Conservation (phyloP, 2,113 vertebrate genomes). For the Leuciscus idus region DNA sequence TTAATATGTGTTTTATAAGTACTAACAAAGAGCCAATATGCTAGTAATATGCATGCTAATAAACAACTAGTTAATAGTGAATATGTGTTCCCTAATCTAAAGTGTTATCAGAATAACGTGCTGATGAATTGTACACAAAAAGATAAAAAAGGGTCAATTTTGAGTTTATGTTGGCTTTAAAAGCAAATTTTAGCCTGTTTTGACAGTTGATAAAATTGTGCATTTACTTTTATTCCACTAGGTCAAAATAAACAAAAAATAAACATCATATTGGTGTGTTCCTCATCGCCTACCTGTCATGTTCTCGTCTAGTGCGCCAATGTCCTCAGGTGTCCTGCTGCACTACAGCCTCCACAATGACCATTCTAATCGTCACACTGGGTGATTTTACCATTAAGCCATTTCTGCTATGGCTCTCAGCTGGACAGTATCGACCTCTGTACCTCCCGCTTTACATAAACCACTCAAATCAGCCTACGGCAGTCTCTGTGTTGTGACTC, state of each 20-base stretch:
- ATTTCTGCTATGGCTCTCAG: background rate
- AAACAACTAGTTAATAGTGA: no score
- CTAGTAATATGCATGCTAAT: no score
- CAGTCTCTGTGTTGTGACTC: conserved; percentile 35
- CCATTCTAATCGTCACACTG: conserved; percentile 36
- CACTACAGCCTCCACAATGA: background rate
- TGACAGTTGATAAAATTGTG: conserved; percentile 18
- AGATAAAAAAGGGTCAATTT: background rate
- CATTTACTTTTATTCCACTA: background rate
- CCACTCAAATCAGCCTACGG: conserved; percentile 49
- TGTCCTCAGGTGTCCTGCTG: conserved; percentile 26
- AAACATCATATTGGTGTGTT: background rate
- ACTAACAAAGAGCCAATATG: no score
- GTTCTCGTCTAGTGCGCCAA: conserved; percentile 8
- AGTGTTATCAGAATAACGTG: background rate
- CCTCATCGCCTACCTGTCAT: conserved; percentile 34
- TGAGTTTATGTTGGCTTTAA: background rate
- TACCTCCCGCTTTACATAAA: conserved; percentile 42
- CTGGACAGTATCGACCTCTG: conserved; percentile 34
- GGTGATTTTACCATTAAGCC: conserved; percentile 49
- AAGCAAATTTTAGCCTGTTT: background rate
- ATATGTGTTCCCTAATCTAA: no score
- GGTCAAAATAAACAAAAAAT: conserved; percentile 12
- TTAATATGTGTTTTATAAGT: no score
- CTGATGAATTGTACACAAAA: background rate